Base-by-base conservation (phyloP, 2,888 invertebrate species). In the Drosophila paucipuncta region DNA sequence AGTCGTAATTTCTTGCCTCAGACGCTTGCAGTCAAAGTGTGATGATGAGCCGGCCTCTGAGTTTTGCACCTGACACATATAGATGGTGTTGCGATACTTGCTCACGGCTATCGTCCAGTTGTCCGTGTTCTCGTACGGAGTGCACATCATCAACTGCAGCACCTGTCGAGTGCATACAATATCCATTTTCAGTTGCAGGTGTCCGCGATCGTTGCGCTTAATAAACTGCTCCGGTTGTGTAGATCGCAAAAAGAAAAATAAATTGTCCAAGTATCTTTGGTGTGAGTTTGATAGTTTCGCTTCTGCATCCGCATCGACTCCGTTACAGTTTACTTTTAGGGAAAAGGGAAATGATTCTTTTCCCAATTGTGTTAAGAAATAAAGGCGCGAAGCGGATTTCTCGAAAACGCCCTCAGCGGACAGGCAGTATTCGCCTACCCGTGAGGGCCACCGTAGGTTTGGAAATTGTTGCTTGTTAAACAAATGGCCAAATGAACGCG, bases 11-110 rank as follows among this genome's bases (percentile, higher is more conserved):
- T 25, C 7, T 16, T 28, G 39, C 1, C 22, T 50, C 0, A 59
- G 7, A 4, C 60, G 37, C 0, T 62, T 49, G 1, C 37, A 1
- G 2, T 78, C 58, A 9, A 70, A 62, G 2, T 9, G n/a, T 6
- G 41, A 0, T 10, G 18, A 1, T 5, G n/a, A 31, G 0, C 5
- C 5, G 16, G 9, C 25, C 4, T 28, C 25, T 2, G n/a, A 0
- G 6, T 18, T 53, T 4, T 35, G 49, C 4, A 78, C 35, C 0
- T 61, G 64, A 11, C 70, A 71, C 25, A 86, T 74, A 41, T 85
- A 86, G 2, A 78, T 73, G 7, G 83, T 88, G 49, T 85, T 78
- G 0, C 75, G 70, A 52, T 61, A 86, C 11, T 68, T 85, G 41
- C 76, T 66, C 0, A 61, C 72, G 2, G 64, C 73, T 35, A 86